A percentile compares a stretch with the other conserved stretches of the same genome.
Evolutionary conservation across 1,140 invertebrate genomes (phyloP).

Genomic region (Stenopsyche tienmushanensis): DNA sequence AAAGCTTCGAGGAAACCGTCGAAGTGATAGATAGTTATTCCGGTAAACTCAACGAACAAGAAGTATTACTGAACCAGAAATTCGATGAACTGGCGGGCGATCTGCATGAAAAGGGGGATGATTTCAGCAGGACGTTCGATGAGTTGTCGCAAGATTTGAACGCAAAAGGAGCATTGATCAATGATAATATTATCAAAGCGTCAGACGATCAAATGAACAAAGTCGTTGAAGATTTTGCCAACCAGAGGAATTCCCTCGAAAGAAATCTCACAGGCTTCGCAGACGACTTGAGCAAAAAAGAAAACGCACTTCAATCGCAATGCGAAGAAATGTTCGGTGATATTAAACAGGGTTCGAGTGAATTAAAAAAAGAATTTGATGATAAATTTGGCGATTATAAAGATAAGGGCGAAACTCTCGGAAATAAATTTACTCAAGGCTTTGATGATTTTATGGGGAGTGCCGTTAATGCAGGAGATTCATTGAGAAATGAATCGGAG

Average conservation of each 20-base stretch:
- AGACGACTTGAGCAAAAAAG: constrained; percentile 1
- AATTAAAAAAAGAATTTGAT: too few relatives aligned
- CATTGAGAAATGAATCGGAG: constrained; percentile 43
- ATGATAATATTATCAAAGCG: background rate
- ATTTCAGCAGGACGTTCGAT: constrained; percentile 15
- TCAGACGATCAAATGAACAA: background rate
- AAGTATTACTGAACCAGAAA: constrained; percentile 38
- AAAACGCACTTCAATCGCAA: background rate
- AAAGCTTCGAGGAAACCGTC: constrained; percentile 33
- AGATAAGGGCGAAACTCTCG: constrained; percentile 43
- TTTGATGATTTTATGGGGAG: constrained; percentile 42
- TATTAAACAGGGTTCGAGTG: background rate
- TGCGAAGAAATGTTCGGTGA: background rate
- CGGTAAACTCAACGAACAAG: constrained; percentile 36
- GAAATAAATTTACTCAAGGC: too few relatives aligned
- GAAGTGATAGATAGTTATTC: constrained; percentile 27
- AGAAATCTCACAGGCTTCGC: background rate
- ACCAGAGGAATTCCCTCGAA: background rate
- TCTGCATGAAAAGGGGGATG: constrained; percentile 15
- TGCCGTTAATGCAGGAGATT: constrained; percentile 42
- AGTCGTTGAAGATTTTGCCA: background rate
- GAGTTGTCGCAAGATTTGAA: constrained; percentile 6
- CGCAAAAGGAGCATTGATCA: background rate
- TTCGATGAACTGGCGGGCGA: constrained; percentile 32
- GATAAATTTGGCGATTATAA: constrained; percentile 32